phyloP scores from a whole-genome alignment of 2,113 vertebrate species.

The Pseudorectes ferrugineus region DNA sequence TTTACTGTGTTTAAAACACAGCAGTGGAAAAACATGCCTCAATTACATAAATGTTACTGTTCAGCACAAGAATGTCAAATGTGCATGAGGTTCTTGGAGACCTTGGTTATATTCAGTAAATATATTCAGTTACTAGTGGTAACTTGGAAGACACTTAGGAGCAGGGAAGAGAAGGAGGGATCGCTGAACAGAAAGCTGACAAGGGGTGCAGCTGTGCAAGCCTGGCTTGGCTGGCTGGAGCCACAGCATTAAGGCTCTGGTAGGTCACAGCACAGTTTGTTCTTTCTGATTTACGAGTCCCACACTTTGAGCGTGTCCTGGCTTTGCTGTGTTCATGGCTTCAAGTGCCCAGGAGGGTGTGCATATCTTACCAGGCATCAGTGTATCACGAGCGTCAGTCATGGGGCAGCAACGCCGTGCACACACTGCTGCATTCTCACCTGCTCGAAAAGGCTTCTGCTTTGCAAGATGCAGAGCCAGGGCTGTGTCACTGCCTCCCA shows the following conservation, averaged over 20 bases:
- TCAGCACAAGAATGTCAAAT: background rate
- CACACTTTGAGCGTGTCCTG: background rate
- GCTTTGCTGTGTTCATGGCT: background rate
- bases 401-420: background rate
- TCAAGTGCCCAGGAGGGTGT: background rate
- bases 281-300: background rate
- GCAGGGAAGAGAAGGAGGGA: background rate
- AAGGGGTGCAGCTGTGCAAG: background rate
- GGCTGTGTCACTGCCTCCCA: background rate
- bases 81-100: background rate
- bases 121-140: conserved; percentile 16
- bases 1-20: background rate
- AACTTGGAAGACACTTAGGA: background rate
- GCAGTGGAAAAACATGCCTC: background rate
- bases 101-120: background rate
- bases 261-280: background rate
- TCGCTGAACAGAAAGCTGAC: background rate
- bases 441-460: background rate
- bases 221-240: background rate
- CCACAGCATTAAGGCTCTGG: background rate
- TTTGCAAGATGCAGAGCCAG: background rate
- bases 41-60: background rate
- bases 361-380: background rate
- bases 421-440: background rate
- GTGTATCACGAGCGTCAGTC: rapidly evolving